Evolutionary conservation across 1,140 invertebrate species (phyloP).

Genomic region (Apocrypta bakeri): DNA sequence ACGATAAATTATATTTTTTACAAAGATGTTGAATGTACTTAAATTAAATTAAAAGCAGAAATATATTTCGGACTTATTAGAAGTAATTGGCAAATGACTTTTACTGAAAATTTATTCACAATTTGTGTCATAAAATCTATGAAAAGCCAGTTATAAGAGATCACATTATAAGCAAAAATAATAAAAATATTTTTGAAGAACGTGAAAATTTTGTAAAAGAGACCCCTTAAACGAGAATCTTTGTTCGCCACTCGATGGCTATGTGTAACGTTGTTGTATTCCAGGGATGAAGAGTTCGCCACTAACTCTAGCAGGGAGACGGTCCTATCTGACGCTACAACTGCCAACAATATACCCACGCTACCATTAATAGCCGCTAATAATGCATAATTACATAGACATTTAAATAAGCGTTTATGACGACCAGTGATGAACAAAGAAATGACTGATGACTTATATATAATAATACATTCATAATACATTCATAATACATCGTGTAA

Average conservation of each 20-base stretch:
- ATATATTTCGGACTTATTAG: no score
- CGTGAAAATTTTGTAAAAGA: not conserved
- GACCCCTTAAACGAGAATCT: slow-evolving; percentile 42
- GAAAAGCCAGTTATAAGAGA: no score
- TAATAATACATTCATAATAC: no score
- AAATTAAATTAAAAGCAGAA: no score
- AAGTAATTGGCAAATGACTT: no score
- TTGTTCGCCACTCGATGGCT: slow-evolving; percentile 58
- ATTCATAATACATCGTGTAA: no score
- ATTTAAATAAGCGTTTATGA: slow-evolving; percentile 48
- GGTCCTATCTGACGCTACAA: slow-evolving; percentile 70
- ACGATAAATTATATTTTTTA: no score
- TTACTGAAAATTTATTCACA: no score
- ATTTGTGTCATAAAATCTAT: no score
- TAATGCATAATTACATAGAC: slow-evolving; percentile 46
- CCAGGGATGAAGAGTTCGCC: slow-evolving; percentile 72
- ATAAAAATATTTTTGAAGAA: not conserved
- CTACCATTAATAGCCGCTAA: slow-evolving; percentile 59
- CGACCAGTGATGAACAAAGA: slow-evolving; percentile 30
- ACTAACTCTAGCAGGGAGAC: slow-evolving; percentile 73
- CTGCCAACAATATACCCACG: slow-evolving; percentile 69
- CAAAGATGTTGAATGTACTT: no score
- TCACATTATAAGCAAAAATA: no score
- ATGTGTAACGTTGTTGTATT: slow-evolving; percentile 72
- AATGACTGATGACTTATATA: not conserved